Percentiles rank a stretch among this genome's conserved stretches.
These are phyloP conservation scores for Phataginus tricuspis DNA, from an alignment of 2,797 vertebrate species.

Conservation along the genomic window DNA sequence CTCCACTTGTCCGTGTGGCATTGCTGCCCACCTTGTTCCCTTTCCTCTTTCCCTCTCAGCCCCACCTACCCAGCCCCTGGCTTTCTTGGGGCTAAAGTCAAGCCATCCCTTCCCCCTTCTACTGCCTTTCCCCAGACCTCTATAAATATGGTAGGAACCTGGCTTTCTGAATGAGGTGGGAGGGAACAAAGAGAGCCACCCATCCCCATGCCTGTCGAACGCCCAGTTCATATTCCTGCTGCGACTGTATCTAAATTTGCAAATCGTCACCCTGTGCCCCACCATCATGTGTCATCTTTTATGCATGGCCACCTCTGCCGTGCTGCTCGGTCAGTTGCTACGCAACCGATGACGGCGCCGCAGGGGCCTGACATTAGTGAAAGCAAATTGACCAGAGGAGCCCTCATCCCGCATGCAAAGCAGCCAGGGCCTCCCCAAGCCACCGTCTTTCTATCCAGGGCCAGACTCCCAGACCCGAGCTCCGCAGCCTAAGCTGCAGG, in stretches of 20 bases:
- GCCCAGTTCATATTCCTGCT: constrained; percentile 89
- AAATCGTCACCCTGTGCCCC: constrained; percentile 89
- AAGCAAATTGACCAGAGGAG: constrained; percentile 99
- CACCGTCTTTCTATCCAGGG: not conserved
- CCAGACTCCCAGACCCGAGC: constrained; percentile 26
- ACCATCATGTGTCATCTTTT: constrained; percentile 96
- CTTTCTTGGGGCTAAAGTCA: constrained; percentile 73
- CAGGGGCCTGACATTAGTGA: constrained; percentile 99
- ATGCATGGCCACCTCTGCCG: constrained; percentile 96
- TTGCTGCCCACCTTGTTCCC: not conserved
- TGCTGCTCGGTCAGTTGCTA: constrained; percentile 96
- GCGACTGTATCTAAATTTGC: constrained; percentile 91
- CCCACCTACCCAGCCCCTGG: not conserved
- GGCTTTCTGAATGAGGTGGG: constrained; percentile 68
- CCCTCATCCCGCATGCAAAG: constrained; percentile 98
- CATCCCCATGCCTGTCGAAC: constrained; percentile 83
- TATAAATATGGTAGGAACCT: constrained; percentile 76
- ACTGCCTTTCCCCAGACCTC: constrained; percentile 51
- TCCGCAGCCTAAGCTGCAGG: not conserved
- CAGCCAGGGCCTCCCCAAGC: constrained; percentile 87
- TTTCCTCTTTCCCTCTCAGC: not conserved
- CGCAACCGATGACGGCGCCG: constrained; percentile 93
- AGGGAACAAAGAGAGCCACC: constrained; percentile 69
- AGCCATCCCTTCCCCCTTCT: constrained; percentile 48
- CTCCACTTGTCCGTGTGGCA: not conserved